These are phyloP conservation scores for Callopanchax toddi DNA, from an alignment of 2,113 vertebrate species.

Conservation along the genomic window DNA sequence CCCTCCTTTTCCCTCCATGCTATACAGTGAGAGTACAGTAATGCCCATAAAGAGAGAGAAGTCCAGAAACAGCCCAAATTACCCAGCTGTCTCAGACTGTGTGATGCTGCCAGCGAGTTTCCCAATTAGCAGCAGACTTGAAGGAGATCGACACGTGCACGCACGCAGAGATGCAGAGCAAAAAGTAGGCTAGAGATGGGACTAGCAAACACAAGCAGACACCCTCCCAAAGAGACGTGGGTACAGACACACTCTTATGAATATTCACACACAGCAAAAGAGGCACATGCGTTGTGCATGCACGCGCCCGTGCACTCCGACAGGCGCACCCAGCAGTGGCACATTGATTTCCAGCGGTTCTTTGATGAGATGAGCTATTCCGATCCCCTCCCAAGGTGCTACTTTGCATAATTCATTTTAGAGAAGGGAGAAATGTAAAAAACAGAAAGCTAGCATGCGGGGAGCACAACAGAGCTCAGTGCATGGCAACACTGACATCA, in stretches of 20 bases:
- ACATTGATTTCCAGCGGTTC: constrained; percentile 80
- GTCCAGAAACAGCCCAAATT: constrained; percentile 68
- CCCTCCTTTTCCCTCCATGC: constrained; percentile 41
- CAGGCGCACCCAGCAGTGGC: constrained; percentile 69
- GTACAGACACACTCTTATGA: constrained; percentile 39
- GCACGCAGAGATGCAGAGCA: constrained; percentile 29
- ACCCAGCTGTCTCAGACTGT: constrained; percentile 58
- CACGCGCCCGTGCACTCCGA: constrained; percentile 45
- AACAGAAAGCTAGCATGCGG: constrained; percentile 68
- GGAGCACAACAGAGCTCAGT: constrained; percentile 57
- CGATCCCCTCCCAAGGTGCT: constrained; percentile 76
- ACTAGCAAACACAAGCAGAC: constrained; percentile 27
- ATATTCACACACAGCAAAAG: constrained; percentile 57
- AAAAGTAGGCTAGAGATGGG: constrained; percentile 62
- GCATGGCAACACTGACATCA: constrained; percentile 53
- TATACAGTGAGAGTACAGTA: constrained; percentile 74
- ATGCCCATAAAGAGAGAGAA: constrained; percentile 66
- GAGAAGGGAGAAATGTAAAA: constrained; percentile 71
- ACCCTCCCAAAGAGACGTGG: constrained; percentile 38
- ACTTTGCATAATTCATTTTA: constrained; percentile 81
- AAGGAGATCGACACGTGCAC: constrained; percentile 51
- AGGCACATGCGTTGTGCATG: constrained; percentile 45
- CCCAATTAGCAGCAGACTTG: constrained; percentile 62
- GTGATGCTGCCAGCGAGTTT: constrained; percentile 54
- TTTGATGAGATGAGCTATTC: constrained; percentile 81